Conservation (phyloP, 1,140 invertebrate species). For the Latrodectus geometricus region DNA sequence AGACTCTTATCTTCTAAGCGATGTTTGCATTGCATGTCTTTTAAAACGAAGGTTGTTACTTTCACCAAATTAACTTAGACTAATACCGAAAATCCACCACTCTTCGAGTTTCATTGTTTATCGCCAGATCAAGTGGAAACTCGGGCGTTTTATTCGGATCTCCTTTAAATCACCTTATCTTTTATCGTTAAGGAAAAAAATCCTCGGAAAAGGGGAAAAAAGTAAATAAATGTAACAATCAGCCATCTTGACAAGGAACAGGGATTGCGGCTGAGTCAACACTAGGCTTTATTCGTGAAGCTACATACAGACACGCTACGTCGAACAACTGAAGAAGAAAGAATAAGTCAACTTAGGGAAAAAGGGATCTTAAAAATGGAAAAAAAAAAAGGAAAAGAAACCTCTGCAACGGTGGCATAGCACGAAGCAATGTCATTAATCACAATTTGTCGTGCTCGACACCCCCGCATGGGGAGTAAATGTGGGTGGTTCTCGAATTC, state of each 20-base stretch:
- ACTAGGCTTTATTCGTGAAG: conserved; percentile 16
- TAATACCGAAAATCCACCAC: not conserved
- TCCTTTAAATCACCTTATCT: not conserved
- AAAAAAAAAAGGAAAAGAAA: not conserved
- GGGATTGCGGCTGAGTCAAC: conserved; percentile 55
- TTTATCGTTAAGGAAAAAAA: not conserved
- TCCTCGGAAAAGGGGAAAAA: not conserved
- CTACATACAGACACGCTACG: conserved; percentile 22
- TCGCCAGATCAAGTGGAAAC: not conserved
- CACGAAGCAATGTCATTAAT: conserved; percentile 42
- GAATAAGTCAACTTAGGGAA: not conserved
- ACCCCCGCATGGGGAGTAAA: not conserved
- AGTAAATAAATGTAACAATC: conserved; percentile 19
- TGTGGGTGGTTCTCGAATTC: too few relatives aligned
- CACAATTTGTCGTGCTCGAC: conserved; percentile 46
- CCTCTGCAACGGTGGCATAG: not conserved
- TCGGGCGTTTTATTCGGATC: not conserved
- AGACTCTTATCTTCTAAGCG: too few relatives aligned
- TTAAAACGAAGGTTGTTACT: too few relatives aligned
- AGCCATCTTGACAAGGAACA: conserved; percentile 55
- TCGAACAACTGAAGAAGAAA: not conserved
- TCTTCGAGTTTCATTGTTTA: not conserved
- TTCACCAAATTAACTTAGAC: not conserved
- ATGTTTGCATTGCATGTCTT: too few relatives aligned
- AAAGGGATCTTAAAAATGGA: conserved; percentile 20